Evolutionary conservation across 2,113 vertebrate species (phyloP).

Genomic region (Odontophorus gujanensis): DNA sequence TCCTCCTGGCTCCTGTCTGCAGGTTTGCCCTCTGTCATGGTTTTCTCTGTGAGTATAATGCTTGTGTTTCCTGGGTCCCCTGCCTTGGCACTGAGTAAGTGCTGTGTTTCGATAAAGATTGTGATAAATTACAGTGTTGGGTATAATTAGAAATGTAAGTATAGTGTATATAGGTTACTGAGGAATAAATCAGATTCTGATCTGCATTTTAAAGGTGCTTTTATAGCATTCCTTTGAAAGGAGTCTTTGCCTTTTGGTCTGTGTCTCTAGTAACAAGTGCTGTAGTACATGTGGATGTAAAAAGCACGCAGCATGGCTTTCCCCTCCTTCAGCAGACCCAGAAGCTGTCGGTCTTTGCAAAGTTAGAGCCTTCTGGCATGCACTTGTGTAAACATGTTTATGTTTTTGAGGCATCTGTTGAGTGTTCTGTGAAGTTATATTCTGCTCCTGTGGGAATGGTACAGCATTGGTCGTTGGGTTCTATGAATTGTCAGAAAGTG

Average conservation of each 20-base stretch:
- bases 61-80: background rate
- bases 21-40: background rate
- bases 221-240: background rate
- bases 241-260: background rate
- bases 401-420: slow-evolving; percentile 47
- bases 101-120: background rate
- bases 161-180: background rate
- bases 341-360: background rate
- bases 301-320: background rate
- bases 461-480: background rate
- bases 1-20: background rate
- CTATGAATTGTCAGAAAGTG: background rate
- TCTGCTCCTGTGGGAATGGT: slow-evolving; percentile 26
- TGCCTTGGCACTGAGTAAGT: background rate
- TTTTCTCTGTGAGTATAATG: background rate
- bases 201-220: background rate
- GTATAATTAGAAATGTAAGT: background rate
- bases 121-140: background rate
- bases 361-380: background rate
- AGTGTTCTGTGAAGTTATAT: background rate
- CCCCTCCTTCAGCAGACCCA: background rate
- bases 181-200: slow-evolving; percentile 3
- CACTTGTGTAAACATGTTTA: background rate
- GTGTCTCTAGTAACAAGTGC: background rate
- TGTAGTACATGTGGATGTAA: accelerated